Conservation (phyloP, 2,888 invertebrate species). For the Drosophila colorata region DNA sequence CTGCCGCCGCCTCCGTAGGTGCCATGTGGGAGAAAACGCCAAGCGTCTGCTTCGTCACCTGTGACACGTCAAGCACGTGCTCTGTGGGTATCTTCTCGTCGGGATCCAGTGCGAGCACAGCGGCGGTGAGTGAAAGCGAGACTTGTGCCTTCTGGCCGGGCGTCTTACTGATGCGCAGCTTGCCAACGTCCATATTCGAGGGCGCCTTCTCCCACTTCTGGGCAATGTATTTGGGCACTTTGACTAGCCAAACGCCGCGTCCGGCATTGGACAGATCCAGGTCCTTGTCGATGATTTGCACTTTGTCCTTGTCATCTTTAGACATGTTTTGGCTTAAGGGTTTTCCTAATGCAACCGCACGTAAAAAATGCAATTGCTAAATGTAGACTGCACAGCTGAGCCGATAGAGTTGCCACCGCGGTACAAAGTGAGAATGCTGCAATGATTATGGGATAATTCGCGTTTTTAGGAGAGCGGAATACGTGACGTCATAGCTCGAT, state of each 20-base stretch:
- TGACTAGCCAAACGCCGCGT: conserved; percentile 98
- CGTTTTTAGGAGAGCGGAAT: background rate
- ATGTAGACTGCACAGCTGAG: conserved; percentile 41
- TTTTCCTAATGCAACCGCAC: conserved; percentile 10
- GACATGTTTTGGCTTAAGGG: conserved; percentile 74
- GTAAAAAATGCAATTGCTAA: conserved; percentile 32
- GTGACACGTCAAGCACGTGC: conserved; percentile 95
- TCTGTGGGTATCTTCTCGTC: conserved; percentile 95
- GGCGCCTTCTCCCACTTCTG: conserved; percentile 96
- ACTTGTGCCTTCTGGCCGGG: conserved; percentile 95
- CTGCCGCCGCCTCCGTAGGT: conserved; percentile 86
- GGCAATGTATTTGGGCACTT: conserved; percentile 98
- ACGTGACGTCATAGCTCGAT: background rate
- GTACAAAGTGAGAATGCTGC: background rate
- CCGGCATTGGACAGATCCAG: conserved; percentile 95
- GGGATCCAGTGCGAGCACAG: conserved; percentile 91
- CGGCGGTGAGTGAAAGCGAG: conserved; percentile 92
- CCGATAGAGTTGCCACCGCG: conserved; percentile 22
- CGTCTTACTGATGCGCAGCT: conserved; percentile 93
- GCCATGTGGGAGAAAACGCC: conserved; percentile 95
- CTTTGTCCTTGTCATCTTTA: conserved; percentile 85
- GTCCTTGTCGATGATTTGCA: conserved; percentile 90
- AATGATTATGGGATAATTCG: background rate
- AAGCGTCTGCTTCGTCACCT: conserved; percentile 95
- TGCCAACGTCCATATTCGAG: conserved; percentile 97